These are phyloP conservation scores for Hemiscyllium ocellatum DNA, from an alignment of 2,113 vertebrate genomes.

Conservation along the genomic window DNA sequence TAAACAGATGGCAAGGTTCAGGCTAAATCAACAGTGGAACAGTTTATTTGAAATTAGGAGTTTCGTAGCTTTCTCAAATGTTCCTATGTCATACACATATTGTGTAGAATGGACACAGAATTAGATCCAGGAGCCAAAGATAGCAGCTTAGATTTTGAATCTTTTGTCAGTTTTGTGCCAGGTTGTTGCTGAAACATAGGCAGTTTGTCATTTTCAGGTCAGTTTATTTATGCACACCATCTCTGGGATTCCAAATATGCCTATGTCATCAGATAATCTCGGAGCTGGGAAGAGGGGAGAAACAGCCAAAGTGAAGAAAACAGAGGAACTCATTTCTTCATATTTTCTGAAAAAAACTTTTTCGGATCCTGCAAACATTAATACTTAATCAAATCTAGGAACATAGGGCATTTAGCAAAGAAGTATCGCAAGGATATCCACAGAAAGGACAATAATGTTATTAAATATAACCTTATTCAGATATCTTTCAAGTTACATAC, in stretches of 20 bases:
- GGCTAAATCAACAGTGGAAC: not conserved
- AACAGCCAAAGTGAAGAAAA: not conserved
- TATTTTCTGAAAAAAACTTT: not conserved
- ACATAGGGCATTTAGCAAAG: not conserved
- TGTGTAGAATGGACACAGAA: not conserved
- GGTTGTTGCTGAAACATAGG: not conserved
- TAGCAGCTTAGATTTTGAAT: not conserved
- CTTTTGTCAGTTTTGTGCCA: not conserved
- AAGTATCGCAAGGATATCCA: not conserved
- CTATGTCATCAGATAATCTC: not conserved
- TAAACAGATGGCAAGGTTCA: not conserved
- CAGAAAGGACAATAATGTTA: not conserved
- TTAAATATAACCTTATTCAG: not conserved
- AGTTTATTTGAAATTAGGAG: not conserved
- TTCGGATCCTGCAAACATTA: not conserved
- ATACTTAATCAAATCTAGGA: not conserved
- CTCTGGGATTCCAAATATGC: not conserved
- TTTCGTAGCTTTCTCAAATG: not conserved
- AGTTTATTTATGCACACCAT: not conserved
- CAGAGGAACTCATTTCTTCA: not conserved
- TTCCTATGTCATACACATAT: not conserved
- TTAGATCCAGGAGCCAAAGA: not conserved
- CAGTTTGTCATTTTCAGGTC: constrained; percentile 15
- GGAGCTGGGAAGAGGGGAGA: not conserved
- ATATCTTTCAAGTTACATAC: not conserved